These are phyloP conservation scores for Eupsilia transversa DNA, from an alignment of 2,888 invertebrate species.

Conservation along the genomic window DNA sequence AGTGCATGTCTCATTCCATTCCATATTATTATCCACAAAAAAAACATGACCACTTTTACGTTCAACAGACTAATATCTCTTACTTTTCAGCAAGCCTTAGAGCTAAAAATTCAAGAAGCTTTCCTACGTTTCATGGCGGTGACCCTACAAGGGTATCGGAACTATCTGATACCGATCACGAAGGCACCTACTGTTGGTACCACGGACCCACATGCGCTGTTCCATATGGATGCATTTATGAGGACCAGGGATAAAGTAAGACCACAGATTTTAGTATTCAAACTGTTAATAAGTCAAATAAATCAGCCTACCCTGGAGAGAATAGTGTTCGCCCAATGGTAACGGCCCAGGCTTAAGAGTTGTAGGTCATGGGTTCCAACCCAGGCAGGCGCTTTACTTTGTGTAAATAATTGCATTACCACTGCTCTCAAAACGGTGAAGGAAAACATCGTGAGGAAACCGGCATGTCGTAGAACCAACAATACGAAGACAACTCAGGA, in stretches of 20 bases:
- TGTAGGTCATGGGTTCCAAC: no score
- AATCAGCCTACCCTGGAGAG: no score
- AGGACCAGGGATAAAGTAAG: slow-evolving; percentile 95
- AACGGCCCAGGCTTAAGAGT: no score
- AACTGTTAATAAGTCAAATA: background rate
- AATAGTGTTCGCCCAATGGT: no score
- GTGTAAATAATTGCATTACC: no score
- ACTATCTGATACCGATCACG: slow-evolving; percentile 97
- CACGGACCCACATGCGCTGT: slow-evolving; percentile 98
- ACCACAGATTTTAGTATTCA: background rate
- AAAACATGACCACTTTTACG: background rate
- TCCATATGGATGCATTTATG: slow-evolving; percentile 97
- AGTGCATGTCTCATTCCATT: background rate
- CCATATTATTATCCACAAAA: background rate
- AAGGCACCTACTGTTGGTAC: slow-evolving; percentile 98
- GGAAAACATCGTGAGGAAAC: no score
- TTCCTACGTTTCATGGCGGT: slow-evolving; percentile 98
- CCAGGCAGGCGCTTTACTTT: no score
- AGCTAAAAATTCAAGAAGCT: slow-evolving; percentile 98
- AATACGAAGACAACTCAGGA: no score
- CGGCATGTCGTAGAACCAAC: no score
- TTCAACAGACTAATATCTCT: background rate
- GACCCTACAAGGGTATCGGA: slow-evolving; percentile 97
- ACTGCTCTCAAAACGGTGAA: no score
- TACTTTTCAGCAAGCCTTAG: slow-evolving; percentile 93